Percentiles rank a stretch among this genome's conserved stretches.
phyloP scores from a whole-genome alignment of 2,797 vertebrate genomes.

The Enteromius afrohamiltoni region DNA sequence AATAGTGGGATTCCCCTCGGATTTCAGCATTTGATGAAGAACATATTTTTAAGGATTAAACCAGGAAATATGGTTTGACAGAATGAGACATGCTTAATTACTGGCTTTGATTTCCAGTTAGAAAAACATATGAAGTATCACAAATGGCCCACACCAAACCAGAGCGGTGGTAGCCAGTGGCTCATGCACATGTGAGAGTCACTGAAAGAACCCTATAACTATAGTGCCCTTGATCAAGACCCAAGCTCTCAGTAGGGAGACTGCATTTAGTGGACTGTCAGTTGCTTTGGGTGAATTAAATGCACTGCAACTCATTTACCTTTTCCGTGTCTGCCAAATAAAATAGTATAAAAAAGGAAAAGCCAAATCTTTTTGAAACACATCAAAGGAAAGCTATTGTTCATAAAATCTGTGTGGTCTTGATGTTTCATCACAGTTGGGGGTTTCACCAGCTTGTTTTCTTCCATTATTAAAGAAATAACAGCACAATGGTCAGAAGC shows the following conservation, averaged over 20 bases:
- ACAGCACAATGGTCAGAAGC: slow-evolving; percentile 41
- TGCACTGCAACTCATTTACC: slow-evolving; percentile 43
- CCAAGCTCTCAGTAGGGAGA: slow-evolving; percentile 33
- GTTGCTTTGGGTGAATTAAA: slow-evolving; percentile 35
- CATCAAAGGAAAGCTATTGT: slow-evolving; percentile 64
- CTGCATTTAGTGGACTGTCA: slow-evolving; percentile 38
- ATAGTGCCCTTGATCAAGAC: slow-evolving; percentile 42
- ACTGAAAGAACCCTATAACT: slow-evolving; percentile 10
- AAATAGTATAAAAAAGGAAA: slow-evolving; percentile 65
- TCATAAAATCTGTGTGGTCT: slow-evolving; percentile 74
- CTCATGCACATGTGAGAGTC: slow-evolving; percentile 30
- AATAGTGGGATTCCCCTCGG: slow-evolving; percentile 38
- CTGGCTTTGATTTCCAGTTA: slow-evolving; percentile 34
- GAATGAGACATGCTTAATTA: slow-evolving; percentile 35
- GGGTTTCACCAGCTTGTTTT: slow-evolving; percentile 59
- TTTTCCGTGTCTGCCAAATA: slow-evolving; percentile 65
- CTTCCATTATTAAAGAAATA: slow-evolving; percentile 67
- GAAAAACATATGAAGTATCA: slow-evolving; percentile 29
- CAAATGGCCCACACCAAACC: slow-evolving; percentile 11
- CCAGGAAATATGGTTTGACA: slow-evolving; percentile 29
- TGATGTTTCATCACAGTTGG: slow-evolving; percentile 65
- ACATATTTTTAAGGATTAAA: slow-evolving; percentile 34
- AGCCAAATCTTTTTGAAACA: slow-evolving; percentile 67
- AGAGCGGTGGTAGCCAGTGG: slow-evolving; percentile 11
- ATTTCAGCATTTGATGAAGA: slow-evolving; percentile 39